Conservation (phyloP, 2,797 vertebrate species). For the Rhinophrynus dorsalis region DNA sequence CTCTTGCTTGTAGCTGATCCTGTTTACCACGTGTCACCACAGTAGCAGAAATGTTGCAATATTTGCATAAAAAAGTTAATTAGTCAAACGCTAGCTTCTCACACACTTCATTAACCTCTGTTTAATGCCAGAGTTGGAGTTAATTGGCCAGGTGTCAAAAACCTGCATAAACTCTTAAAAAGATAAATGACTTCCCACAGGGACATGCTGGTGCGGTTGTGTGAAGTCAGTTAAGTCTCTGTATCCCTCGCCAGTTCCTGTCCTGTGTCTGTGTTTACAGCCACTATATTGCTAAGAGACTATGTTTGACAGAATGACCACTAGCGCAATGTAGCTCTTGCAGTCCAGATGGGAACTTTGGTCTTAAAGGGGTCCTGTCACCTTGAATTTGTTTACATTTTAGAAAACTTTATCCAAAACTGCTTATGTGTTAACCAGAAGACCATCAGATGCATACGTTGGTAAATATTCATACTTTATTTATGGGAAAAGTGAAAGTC, state of each 20-base stretch:
- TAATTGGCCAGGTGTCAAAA: constrained; percentile 46
- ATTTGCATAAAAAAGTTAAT: constrained; percentile 41
- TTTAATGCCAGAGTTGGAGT: constrained; percentile 32
- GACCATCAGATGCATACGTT: no score
- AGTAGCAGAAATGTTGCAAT: constrained; percentile 17
- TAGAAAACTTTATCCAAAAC: no score
- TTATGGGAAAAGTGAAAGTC: no score
- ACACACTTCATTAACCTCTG: constrained; percentile 45
- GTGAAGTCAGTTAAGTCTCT: constrained; percentile 8
- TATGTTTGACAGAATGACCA: neutral
- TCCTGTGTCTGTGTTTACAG: neutral
- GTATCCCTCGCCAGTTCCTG: neutral
- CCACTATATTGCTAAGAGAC: neutral
- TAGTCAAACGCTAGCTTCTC: constrained; percentile 18
- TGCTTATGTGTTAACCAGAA: neutral
- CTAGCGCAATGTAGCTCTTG: neutral
- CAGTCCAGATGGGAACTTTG: neutral
- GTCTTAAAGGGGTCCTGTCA: no score
- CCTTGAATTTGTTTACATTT: no score
- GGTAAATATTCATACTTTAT: no score
- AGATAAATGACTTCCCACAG: constrained; percentile 28
- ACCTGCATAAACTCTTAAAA: constrained; percentile 31
- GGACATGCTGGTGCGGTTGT: neutral
- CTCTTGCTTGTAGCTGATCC: neutral
- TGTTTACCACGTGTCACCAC: neutral